Conservation (phyloP, 2,113 vertebrate genomes). For the Pterocles burchelli region DNA sequence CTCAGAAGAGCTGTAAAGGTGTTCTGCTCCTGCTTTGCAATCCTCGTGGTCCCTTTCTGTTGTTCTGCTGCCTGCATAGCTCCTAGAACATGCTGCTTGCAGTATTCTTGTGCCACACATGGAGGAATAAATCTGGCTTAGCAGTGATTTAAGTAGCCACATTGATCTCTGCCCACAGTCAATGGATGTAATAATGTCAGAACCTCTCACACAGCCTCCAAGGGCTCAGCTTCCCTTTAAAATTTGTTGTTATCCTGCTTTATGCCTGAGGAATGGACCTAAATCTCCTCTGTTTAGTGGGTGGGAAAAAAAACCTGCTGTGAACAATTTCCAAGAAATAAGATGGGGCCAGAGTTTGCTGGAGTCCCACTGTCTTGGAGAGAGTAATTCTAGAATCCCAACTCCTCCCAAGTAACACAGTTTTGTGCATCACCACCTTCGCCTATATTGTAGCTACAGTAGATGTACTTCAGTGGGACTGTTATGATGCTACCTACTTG, state of each 20-base stretch:
- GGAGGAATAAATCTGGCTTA: not conserved
- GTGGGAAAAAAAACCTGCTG: not conserved
- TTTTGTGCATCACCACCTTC: not conserved
- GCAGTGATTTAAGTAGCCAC: conserved; percentile 2
- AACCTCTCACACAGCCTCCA: not conserved
- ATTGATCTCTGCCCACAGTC: conserved; percentile 10
- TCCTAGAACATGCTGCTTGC: not conserved
- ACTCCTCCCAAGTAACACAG: not conserved
- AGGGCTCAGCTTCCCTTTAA: not conserved
- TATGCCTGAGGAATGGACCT: not conserved
- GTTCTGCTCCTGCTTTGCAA: not conserved
- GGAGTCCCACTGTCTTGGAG: not conserved
- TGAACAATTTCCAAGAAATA: not conserved
- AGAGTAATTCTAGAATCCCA: fast-evolving
- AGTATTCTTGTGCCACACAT: not conserved
- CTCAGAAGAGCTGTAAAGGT: not conserved
- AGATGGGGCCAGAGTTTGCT: not conserved
- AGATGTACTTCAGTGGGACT: not conserved
- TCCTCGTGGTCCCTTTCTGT: not conserved
- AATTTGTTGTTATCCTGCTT: not conserved
- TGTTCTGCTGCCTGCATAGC: not conserved
- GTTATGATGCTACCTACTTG: not conserved
- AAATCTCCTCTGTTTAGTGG: not conserved
- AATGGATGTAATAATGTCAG: not conserved
- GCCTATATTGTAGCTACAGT: fast-evolving